Evolutionary conservation across 2,113 vertebrate genomes (phyloP).

Genomic region (Myrmecobius fasciatus): DNA sequence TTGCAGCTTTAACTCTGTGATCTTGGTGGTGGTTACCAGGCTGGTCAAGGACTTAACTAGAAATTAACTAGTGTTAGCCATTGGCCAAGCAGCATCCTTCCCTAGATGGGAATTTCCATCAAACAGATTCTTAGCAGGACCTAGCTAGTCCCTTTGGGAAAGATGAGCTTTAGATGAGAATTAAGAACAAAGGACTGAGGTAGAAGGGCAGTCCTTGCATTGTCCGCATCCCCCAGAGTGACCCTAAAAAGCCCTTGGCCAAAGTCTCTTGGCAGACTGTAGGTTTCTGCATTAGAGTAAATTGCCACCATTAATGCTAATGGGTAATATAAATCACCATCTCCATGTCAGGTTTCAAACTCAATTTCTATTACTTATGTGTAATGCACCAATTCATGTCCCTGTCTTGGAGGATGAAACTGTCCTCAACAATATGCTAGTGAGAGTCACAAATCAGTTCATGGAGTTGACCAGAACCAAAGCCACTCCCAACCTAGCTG

Average conservation of each 20-base stretch:
- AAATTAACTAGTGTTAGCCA: neutral
- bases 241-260: neutral
- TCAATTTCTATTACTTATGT: conserved; percentile 10
- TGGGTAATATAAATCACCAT: neutral
- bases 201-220: conserved; percentile 11
- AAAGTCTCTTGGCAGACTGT: neutral
- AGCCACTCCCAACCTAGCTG: neutral
- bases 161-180: neutral
- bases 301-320: conserved; percentile 18
- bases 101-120: neutral
- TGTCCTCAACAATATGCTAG: neutral
- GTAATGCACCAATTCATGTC: neutral
- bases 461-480: neutral
- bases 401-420: conserved; percentile 8
- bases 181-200: conserved; percentile 26
- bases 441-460: neutral
- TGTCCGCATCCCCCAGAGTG: conserved; percentile 16
- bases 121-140: neutral
- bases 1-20: neutral
- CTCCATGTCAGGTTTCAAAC: neutral
- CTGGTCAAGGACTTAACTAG: too few relatives aligned
- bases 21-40: neutral
- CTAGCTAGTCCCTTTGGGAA: neutral
- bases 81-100: neutral
- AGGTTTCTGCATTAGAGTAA: conserved; percentile 26